Base-by-base conservation (phyloP, 2,888 invertebrate genomes). In the Taphrorychus bicolor region DNA sequence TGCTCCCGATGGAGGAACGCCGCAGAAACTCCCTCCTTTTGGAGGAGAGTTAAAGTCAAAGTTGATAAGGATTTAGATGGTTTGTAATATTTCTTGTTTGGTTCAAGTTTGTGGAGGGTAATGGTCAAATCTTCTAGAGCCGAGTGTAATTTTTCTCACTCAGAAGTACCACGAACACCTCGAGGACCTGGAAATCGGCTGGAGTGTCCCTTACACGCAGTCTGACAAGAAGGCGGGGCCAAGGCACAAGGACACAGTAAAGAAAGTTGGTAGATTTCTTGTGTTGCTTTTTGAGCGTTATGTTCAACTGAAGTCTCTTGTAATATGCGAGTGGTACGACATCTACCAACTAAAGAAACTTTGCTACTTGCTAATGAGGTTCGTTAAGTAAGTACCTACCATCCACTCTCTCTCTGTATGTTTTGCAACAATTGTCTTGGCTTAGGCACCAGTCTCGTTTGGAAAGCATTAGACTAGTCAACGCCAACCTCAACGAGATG, bases 321-420 rank as follows among this genome's bases (percentile, higher is more conserved):
- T 81, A 70, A 79, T 85, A 58, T 83, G 82, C 21, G 81, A 85
- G 66, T 85, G 85, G 85, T 79, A 82, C 54, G 83, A 83, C 66
- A 79, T 82, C 62, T 81, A 81, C 67, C 82, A 81, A 62, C 83
- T 80, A 59, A 78, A 78, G 67, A 82, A 81, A 73, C 76, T 81
- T 59, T 75, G 76, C 17, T 81, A 80, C 66, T 78, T 79, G 61
- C 67, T 82, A 32, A 72, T 78, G 5, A 71, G 78, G 59, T 80
- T 81, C 62, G 70, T 81, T 52, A 79, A 75, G 80, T 80, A 76
- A n/a, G n/a, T n/a, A n/a, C n/a, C n/a, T n/a, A n/a, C n/a, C 73
- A 73, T 70, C 3, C 48, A 16, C 17, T 48, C 9, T 32, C 32
- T 11, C 11, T 1, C 32, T n/a, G n/a, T n/a, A n/a, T n/a, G n/a